A percentile compares a stretch with the other conserved stretches of the same genome.
Conservation (phyloP, 2,797 vertebrate genomes). For the Pangasius macronema region DNA sequence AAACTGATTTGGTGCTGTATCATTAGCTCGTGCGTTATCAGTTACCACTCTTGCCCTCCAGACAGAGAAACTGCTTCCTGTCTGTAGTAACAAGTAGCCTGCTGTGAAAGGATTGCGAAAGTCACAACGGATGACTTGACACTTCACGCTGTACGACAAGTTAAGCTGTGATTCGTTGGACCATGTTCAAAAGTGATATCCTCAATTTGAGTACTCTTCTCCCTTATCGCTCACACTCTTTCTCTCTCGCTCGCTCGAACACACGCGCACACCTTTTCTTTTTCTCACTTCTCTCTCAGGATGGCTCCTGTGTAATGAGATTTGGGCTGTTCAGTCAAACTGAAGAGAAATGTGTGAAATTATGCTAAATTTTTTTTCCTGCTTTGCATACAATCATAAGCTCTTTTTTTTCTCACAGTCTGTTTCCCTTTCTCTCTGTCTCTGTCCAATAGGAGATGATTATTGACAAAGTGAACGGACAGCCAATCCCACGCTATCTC, state of each 20-base stretch:
- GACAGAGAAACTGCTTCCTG: not conserved
- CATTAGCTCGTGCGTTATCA: not conserved
- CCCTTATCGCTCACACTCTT: not conserved
- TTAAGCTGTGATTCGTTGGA: slow-evolving; percentile 10
- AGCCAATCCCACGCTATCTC: slow-evolving; percentile 93
- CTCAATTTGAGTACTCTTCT: not conserved
- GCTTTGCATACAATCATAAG: not conserved
- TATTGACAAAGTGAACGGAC: slow-evolving; percentile 96
- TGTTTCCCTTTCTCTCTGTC: not conserved
- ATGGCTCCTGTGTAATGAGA: not conserved
- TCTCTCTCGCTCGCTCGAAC: not conserved
- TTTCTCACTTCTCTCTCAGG: not conserved
- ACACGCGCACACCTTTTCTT: not conserved
- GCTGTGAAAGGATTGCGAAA: not conserved
- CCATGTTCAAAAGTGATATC: not conserved
- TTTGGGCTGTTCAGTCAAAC: slow-evolving; percentile 3
- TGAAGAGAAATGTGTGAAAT: not conserved
- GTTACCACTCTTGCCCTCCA: not conserved
- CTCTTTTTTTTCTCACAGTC: not conserved
- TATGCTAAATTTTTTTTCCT: not conserved
- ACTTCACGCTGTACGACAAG: not conserved
- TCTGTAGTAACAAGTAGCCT: not conserved
- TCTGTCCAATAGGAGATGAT: slow-evolving; percentile 90
- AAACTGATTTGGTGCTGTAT: not conserved
- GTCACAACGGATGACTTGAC: not conserved